Base-by-base conservation (phyloP, 2,888 invertebrate genomes). In the Melanargia galathea region DNA sequence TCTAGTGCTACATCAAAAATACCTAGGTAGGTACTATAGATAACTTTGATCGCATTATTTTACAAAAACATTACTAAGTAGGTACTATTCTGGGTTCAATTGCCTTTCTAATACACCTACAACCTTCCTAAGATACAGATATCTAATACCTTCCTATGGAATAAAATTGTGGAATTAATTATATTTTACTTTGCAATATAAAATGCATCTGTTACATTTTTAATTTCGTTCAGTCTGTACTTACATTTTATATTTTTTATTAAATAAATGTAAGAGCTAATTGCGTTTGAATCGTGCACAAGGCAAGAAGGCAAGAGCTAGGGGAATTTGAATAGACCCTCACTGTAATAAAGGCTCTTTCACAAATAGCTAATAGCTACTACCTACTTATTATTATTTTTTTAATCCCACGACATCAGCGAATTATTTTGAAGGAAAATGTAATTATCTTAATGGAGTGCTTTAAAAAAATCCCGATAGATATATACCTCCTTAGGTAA, bases 231-330 rank as follows among this genome's bases (percentile, higher is more conserved):
- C 58, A 52, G 51, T 18, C 55, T 13, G 55, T 55, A 55, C 35
- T 45, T 56, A 51, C 51, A 56, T 46, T 43, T 56, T 16, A 60
- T 60, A 43, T 13, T 63, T 56, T 56, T 60, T 65, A 58, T 30
- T 58, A 61, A 66, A 63, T 54, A 58, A 52, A 40, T 57, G 52
- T 62, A 62, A 63, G 63, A 68, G 56, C 67, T 68, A 68, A 68
- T 68, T 68, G 67, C 63, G 58, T 68, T 63, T 65, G 67, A 67
- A 59, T 63, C 63, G 57, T 67, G 58, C 63, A 65, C 60, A 60
- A 60, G 52, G 62, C 59, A 62, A 51, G 61, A 54, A 60, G 56
- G 60, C 59, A 62, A 46, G 62, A 49, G 64, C 63, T 63, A 63
- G 60, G 67, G 67, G 63, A 65, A 60, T 55, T 63, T 65, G 58